Base-by-base conservation (phyloP, 1,140 invertebrate genomes). In the Sinonovacula constricta region DNA sequence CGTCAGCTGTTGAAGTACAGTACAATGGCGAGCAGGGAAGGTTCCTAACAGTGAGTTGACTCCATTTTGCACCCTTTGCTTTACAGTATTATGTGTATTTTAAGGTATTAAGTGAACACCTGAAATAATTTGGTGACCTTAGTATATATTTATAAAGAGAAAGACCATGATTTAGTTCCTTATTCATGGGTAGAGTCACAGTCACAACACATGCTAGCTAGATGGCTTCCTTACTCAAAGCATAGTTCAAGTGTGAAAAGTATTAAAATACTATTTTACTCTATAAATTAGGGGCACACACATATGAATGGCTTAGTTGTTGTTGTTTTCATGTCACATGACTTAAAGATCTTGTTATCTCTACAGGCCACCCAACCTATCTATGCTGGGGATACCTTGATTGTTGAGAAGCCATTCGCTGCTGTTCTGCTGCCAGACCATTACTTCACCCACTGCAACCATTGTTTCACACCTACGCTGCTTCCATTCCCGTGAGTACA, bases 391-490 rank as follows among this genome's bases (percentile, higher is more conserved):
- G 95, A 97, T 91, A 91, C 96, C 22, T 84, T 98, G 33, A 94
- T 94, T 36, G 91, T 94, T 51, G 96, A 98, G 87, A 93, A 93
- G 84, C 94, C 97, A 3, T 94, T 94, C 86, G 94, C 94, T 79
- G 92, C 94, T 0, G 94, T 95, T 5, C 90, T 97, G 2, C 90
- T 97, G n/a, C 94, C 93, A 22, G 94, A 95, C 83, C 94, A 93
- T 88, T 95, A 94, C 88, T 92, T 93, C 79, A 94, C 93, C n/a
- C 94, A 95, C 88, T 98, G 97, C 88, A 94, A 96, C 82, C 92
- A 95, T 79, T 98, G 97, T 89, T 95, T 96, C 66, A 56, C n/a
- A 1, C 56, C 72, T 22, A 31, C 88, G 39, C 45, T 83, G 84
- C 90, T 65, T n/a, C 31, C 77, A 34, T 56, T 87, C 39, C 86